phyloP scores from a whole-genome alignment of 2,797 vertebrate genomes.

The Todus mexicanus region DNA sequence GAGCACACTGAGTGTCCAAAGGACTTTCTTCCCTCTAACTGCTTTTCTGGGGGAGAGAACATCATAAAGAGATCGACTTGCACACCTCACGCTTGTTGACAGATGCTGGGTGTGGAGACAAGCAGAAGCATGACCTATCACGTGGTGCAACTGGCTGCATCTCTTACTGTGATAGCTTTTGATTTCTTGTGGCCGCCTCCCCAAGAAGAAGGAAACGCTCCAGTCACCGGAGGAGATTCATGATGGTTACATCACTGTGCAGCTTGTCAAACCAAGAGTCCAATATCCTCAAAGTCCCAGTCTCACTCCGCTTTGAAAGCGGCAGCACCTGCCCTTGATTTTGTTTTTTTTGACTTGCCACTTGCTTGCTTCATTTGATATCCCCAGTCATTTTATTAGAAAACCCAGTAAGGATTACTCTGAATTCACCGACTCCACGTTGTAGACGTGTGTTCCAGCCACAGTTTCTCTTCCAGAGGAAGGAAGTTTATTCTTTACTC shows the following conservation, averaged over 20 bases:
- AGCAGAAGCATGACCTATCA: not conserved
- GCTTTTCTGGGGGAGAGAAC: not conserved
- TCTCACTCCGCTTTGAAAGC: not conserved
- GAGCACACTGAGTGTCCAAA: not conserved
- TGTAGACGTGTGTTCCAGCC: not conserved
- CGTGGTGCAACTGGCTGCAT: not conserved
- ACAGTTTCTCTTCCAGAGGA: not conserved
- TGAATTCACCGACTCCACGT: not conserved
- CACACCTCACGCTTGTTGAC: not conserved
- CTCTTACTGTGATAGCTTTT: not conserved
- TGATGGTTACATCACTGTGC: fast-evolving
- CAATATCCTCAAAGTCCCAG: not conserved
- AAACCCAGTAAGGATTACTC: not conserved
- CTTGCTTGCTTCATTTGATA: not conserved
- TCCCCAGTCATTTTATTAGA: not conserved
- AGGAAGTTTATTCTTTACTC: not conserved
- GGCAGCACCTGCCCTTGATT: not conserved
- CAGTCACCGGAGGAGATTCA: not conserved
- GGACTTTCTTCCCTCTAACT: not conserved
- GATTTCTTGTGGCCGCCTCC: not conserved
- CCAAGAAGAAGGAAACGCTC: not conserved
- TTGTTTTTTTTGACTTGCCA: not conserved
- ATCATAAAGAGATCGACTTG: not conserved
- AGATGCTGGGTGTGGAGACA: not conserved
- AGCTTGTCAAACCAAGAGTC: not conserved